These are phyloP conservation scores for Epizoanthus stellaris DNA, from an alignment of 92 coral and sea anemone genomes.

Conservation along the genomic window DNA sequence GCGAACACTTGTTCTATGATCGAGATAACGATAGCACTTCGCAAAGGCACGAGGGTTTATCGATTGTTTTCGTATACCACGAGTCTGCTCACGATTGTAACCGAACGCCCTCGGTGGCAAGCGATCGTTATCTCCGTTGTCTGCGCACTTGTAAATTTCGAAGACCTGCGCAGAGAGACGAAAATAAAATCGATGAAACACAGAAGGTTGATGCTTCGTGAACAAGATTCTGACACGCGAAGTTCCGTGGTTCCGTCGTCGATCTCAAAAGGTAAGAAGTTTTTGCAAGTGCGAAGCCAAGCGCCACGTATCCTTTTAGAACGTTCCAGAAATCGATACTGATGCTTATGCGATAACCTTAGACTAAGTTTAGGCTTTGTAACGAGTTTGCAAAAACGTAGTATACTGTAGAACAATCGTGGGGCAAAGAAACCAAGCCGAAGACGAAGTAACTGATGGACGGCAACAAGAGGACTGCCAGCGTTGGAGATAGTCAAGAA, in stretches of 20 bases:
- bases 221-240: slow-evolving; percentile 46
- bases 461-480: not conserved
- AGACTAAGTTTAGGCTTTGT: slow-evolving; percentile 33
- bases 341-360: slow-evolving; percentile 38
- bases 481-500: not conserved
- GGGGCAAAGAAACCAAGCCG: not conserved
- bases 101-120: slow-evolving; percentile 15
- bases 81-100: slow-evolving; percentile 5
- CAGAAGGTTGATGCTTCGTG: slow-evolving; percentile 23
- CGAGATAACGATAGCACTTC: slow-evolving; percentile 7
- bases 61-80: slow-evolving; percentile 2
- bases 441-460: not conserved
- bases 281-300: not conserved
- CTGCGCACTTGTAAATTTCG: slow-evolving; percentile 40
- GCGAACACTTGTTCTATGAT: slow-evolving; percentile 1
- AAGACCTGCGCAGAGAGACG: slow-evolving; percentile 46
- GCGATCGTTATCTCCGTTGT: slow-evolving; percentile 31
- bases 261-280: slow-evolving; percentile 14
- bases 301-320: slow-evolving; percentile 24
- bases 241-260: slow-evolving; percentile 20
- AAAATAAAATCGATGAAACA: slow-evolving; percentile 42
- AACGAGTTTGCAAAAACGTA: slow-evolving; percentile 5
- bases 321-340: slow-evolving; percentile 32
- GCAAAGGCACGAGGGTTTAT: slow-evolving; percentile 11
- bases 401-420: not conserved